Evolutionary conservation across 2,797 vertebrate genomes (phyloP).

Genomic region (Xerus rutilus): DNA sequence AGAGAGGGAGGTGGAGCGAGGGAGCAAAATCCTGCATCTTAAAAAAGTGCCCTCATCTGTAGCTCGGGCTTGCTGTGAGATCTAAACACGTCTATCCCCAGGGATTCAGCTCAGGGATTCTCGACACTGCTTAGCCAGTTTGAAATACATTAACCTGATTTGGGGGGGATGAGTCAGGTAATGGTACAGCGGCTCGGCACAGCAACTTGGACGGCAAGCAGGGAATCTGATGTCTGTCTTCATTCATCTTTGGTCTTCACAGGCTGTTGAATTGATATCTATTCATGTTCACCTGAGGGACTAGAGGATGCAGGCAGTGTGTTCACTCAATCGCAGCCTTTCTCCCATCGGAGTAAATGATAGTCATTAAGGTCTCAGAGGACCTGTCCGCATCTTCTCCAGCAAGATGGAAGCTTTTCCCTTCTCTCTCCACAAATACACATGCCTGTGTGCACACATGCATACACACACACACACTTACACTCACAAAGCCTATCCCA

Average conservation of each 20-base stretch:
- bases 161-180: constrained; percentile 57
- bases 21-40: background rate
- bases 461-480: too few relatives aligned
- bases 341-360: constrained; percentile 48
- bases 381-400: background rate
- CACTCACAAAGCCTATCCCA: background rate
- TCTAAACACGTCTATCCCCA: background rate
- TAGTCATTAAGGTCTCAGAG: constrained; percentile 50
- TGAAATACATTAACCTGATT: constrained; percentile 74
- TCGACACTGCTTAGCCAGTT: background rate
- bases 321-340: background rate
- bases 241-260: constrained; percentile 74
- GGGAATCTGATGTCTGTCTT: constrained; percentile 76
- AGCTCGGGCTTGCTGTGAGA: constrained; percentile 30
- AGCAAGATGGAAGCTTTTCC: background rate
- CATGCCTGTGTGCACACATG: too few relatives aligned
- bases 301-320: background rate
- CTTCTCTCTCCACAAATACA: background rate
- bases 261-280: constrained; percentile 71
- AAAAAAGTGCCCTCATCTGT: background rate
- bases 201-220: constrained; percentile 13
- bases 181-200: constrained; percentile 18
- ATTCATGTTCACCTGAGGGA: constrained; percentile 69
- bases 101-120: background rate
- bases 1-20: constrained; percentile 40